Percentiles rank a stretch among this genome's conserved stretches.
These are phyloP conservation scores for Aptenodytes patagonicus DNA, from an alignment of 2,113 vertebrate species.

Conservation along the genomic window DNA sequence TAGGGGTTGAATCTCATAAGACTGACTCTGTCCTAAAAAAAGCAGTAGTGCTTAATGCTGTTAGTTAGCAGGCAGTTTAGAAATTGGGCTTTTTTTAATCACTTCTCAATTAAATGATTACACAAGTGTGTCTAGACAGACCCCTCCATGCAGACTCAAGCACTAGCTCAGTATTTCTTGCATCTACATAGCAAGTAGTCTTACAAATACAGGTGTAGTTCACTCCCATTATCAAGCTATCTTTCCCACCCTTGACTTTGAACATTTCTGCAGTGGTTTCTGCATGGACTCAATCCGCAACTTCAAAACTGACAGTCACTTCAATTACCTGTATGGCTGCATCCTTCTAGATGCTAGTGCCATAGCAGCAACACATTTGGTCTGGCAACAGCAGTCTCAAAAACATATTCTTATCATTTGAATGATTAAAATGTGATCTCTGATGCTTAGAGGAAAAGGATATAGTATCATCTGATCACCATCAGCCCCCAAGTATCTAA, in stretches of 20 bases:
- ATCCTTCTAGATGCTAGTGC: not conserved
- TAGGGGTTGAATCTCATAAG: not conserved
- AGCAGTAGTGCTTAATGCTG: not conserved
- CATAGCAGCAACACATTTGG: not conserved
- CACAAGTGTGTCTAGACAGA: not conserved
- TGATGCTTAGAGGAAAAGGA: not conserved
- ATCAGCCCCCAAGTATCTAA: not conserved
- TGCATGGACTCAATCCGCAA: not conserved
- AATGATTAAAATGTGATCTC: not conserved
- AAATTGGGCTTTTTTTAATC: not conserved
- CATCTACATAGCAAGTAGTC: no score
- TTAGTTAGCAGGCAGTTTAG: not conserved
- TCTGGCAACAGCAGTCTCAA: not conserved
- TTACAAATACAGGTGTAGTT: not conserved
- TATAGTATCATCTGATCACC: not conserved
- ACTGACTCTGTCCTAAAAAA: not conserved
- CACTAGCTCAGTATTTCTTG: not conserved
- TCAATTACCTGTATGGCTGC: not conserved
- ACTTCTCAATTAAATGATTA: not conserved
- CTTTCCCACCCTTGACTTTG: not conserved
- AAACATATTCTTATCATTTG: not conserved
- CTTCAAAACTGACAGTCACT: not conserved
- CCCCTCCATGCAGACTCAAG: not conserved
- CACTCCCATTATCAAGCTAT: not conserved
- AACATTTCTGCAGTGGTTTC: not conserved